Evolutionary conservation across 2,113 vertebrate genomes (phyloP).

Genomic region (Apaloderma vittatum): DNA sequence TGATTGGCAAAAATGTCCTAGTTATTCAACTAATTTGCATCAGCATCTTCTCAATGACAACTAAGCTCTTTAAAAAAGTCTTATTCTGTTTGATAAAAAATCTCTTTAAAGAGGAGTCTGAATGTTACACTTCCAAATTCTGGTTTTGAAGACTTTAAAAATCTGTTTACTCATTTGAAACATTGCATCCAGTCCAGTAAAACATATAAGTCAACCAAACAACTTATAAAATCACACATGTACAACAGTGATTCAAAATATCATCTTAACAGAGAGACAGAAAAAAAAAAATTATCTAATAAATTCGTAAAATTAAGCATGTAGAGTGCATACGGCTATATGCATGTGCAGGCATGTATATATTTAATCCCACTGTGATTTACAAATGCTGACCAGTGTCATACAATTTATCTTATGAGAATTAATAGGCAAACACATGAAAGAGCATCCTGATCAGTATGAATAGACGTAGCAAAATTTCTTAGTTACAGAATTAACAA

Average conservation of each 20-base stretch:
- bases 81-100: slow-evolving; percentile 25
- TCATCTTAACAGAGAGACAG: background rate
- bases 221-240: background rate
- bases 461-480: background rate
- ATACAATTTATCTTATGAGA: background rate
- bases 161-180: background rate
- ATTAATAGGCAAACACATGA: background rate
- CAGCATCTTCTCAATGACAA: slow-evolving; percentile 7
- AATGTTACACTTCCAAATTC: background rate
- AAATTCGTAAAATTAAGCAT: background rate
- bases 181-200: background rate
- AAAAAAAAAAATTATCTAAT: background rate
- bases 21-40: slow-evolving; percentile 47
- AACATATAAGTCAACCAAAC: background rate
- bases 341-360: background rate
- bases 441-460: background rate
- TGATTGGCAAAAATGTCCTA: slow-evolving; percentile 47
- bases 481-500: background rate
- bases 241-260: background rate
- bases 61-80: slow-evolving; percentile 4
- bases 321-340: background rate
- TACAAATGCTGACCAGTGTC: background rate
- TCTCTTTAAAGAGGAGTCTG: background rate
- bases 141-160: background rate
- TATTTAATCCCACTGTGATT: background rate